Evolutionary conservation across 2,113 vertebrate genomes (phyloP), one percentile per base, ranked within the genome.

Genomic region (Oostethus manadensis): DNA sequence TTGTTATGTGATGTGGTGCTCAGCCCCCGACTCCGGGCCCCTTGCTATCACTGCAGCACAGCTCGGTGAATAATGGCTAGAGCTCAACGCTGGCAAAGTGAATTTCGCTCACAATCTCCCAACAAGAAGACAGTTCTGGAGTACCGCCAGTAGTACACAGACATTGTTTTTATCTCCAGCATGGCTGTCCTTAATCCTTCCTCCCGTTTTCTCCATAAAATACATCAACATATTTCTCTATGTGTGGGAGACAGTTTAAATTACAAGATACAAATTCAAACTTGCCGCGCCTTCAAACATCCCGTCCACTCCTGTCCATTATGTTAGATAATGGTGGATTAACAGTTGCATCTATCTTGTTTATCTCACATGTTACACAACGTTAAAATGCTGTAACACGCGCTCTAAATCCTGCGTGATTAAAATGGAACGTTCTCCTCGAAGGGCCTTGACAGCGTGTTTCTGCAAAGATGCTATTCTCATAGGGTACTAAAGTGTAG

Each of bases 1-100:
- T 71, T 72, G 76, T 79, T 60, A 60, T 50, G 62, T 57, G 70
- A 72, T 74, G 72, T 46, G 64, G 42, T 16, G 60, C 66, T 70
- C 51, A 51, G 67, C 61, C 75, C 38, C 60, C 18, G 44, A 67
- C 68, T 51, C 64, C 18, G 59, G 72, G 64, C 64, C 69, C 62
- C 78, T 78, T 50, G 45, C 73, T 73, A 79, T 75, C 68, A 59
- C 70, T 53, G 73, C 71, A 45, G 53, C 73, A 72, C 77, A 78
- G 82, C 64, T 77, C 75, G 62, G 51, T 73, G 78, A 84, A 76
- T 74, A 82, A 72, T 71, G 76, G 73, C 73, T 74, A 75, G 29
- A 57, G 75, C 71, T 62, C 77, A 74, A 71, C 68, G 56, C 73
- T 78, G 80, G 79, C 80, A 82, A 83, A 81, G 77, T 62, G 71